Base-by-base conservation (phyloP, 1,140 invertebrate genomes). In the Heliconius himera region DNA sequence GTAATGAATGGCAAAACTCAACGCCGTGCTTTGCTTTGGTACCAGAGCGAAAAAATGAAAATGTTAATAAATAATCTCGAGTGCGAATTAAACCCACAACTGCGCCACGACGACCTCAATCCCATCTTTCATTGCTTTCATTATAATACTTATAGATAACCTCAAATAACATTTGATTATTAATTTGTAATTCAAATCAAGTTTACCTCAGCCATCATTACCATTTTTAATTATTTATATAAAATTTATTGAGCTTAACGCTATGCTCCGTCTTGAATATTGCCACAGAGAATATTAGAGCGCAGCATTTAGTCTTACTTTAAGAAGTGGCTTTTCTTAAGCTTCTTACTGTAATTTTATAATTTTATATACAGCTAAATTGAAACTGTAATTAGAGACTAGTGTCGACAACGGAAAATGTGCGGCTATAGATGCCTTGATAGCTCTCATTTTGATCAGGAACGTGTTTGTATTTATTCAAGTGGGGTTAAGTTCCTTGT, bases 401-500 rank as follows among this genome's bases (percentile, higher is more conserved):
- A 22, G n/a, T 60, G 8, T 20, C 54, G 3, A 56, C 54, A 56
- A 56, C 20, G 20, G 20, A 56, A 56, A n/a, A 56, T 56, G 3
- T 56, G 3, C 9, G 5, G n/a, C n/a, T 9, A 60, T 8, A 60
- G n/a, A 60, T 26, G 54, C 54, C 54, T 8, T 60, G n/a, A 60
- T 22, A 60, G 54, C n/a, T 22, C 54, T 60, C 9, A 60, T 22
- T 22, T 60, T 60, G 54, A 60, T 60, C 20, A n/a, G 9, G 13
- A 22, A 60, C n/a, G n/a, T 60, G 54, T 60, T 60, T 60, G 54
- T 60, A 60, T 60, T 26, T 26, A 22, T 60, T 60, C 54, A 60
- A 60, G 54, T 60, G 54, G 54, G 54, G 54, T 60, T 60, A 60
- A 60, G 54, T 60, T 60, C 8, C 54, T 60, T 60, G 54, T 22